Evolutionary conservation across 1,140 invertebrate genomes (phyloP).

Genomic region (Drosophila punjabiensis): DNA sequence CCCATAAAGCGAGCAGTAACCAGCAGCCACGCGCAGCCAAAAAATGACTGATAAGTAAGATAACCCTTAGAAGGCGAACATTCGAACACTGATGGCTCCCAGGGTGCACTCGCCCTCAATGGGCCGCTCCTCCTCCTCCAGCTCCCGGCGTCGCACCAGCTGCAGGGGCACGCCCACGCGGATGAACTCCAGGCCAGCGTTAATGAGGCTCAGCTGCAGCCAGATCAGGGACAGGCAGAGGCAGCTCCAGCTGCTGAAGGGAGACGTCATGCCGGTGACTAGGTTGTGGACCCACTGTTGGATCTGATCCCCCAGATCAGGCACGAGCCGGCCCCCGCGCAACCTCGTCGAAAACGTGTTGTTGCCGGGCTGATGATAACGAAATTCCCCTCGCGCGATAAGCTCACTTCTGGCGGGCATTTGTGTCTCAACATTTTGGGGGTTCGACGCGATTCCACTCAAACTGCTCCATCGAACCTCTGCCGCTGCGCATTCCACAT

Average conservation of each 20-base stretch:
- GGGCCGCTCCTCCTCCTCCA: slow-evolving; percentile 35
- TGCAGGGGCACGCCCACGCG: slow-evolving; percentile 23
- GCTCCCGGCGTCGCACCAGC: slow-evolving; percentile 28
- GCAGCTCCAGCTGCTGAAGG: slow-evolving; percentile 4
- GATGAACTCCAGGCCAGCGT: slow-evolving; percentile 34
- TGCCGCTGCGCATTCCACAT: slow-evolving; percentile 16
- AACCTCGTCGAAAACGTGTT: slow-evolving; percentile 9
- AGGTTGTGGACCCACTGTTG: slow-evolving; percentile 17
- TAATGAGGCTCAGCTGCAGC: slow-evolving; percentile 42
- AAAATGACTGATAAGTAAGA: background rate
- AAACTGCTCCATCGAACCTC: slow-evolving; percentile 25
- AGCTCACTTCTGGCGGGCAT: background rate
- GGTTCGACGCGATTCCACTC: slow-evolving; percentile 13
- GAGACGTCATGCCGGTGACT: slow-evolving; percentile 5
- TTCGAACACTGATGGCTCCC: slow-evolving; percentile 47
- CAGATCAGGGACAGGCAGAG: slow-evolving; percentile 38
- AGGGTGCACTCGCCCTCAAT: slow-evolving; percentile 47
- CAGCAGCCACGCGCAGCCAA: no score
- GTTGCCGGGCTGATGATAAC: slow-evolving; percentile 12
- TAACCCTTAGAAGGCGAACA: slow-evolving; percentile 40
- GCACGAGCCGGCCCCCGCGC: background rate
- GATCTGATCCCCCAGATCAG: slow-evolving; percentile 16
- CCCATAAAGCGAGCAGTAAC: background rate
- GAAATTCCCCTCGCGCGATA: slow-evolving; percentile 5
- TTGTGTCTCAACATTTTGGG: slow-evolving; percentile 24